Base-by-base conservation (phyloP, 2,113 vertebrate species). In the Nothocercus nigrocapillus region DNA sequence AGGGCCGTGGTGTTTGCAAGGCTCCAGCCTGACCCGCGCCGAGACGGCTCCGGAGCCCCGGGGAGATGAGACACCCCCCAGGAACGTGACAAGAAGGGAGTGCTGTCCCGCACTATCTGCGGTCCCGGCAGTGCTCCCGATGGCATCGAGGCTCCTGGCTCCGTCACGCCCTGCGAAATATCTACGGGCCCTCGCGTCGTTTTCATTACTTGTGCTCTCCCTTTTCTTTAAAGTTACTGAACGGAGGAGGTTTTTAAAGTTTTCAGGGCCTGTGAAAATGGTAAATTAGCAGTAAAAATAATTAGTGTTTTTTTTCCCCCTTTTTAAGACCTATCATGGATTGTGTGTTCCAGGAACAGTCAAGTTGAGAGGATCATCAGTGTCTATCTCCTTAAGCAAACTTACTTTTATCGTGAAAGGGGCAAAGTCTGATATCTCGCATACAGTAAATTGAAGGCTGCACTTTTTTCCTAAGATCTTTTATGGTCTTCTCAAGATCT, bases 191-290 rank as follows among this genome's bases (percentile, higher is more conserved):
- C 94, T 95, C 78, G 21, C 69, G 82, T 96, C n/a, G 62, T 67
- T 64, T 92, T 79, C 51, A 42, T 96, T 93, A 83, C 62, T 93
- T 95, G 61, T 81, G 70, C 91, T 81, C 38, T 90, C 87, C n/a
- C 64, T 91, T 96, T 94, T 77, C 83, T 92, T 95, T 89, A 77
- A 94, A 79, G 75, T 47, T 92, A 84, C 70, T 40, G 17, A 95
- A 63, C 8, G 78, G 25, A 58, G 28, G 54, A 75, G 45, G 56
- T 94, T 47, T 85, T 90, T 53, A 85, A 70, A 70, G 49, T 92
- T 95, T 94, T 47, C 9, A 58, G 28, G 40, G 19, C 64, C 82
- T 89, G 76, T 95, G 89, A 94, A 95, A 94, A 86, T 38, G 45
- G 74, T 92, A 30, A 72, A 28, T 17, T 64, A 80, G 66, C 30